Conservation (phyloP, 2,888 invertebrate species). For the Sphaerophoria rueppellii region DNA sequence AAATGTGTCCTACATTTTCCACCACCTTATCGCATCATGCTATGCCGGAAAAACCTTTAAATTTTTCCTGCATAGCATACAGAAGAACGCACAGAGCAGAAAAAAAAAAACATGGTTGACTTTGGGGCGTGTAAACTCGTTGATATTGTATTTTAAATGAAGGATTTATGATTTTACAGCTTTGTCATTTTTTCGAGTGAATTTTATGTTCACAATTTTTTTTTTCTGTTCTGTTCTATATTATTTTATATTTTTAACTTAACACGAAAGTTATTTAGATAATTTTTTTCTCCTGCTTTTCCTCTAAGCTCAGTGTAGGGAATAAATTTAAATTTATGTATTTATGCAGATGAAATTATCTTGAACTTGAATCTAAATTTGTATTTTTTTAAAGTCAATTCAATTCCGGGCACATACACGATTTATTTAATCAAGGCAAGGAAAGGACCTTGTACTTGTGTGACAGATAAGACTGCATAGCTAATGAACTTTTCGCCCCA, state of each 20-base stretch:
- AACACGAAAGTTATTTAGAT: conserved; percentile 10
- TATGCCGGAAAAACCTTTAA: conserved; percentile 10
- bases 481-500: conserved; percentile 5
- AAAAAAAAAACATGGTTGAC: background rate
- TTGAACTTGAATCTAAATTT: conserved; percentile 17
- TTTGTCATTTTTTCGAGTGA: conserved; percentile 11
- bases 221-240: background rate
- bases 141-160: conserved; percentile 32
- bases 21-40: background rate
- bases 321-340: background rate
- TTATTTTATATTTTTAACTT: background rate
- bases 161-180: conserved; percentile 40
- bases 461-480: conserved; percentile 13
- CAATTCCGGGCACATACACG: conserved; percentile 1
- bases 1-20: background rate
- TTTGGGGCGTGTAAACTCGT: conserved; percentile 24
- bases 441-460: background rate
- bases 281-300: background rate
- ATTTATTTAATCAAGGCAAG: background rate
- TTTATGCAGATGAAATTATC: background rate
- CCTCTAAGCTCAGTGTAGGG: background rate
- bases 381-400: background rate
- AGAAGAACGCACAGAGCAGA: background rate
- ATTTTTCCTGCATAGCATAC: background rate
- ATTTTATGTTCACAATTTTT: background rate